phyloP scores from a whole-genome alignment of 2,888 invertebrate species.

The Sussaba pulchella region DNA sequence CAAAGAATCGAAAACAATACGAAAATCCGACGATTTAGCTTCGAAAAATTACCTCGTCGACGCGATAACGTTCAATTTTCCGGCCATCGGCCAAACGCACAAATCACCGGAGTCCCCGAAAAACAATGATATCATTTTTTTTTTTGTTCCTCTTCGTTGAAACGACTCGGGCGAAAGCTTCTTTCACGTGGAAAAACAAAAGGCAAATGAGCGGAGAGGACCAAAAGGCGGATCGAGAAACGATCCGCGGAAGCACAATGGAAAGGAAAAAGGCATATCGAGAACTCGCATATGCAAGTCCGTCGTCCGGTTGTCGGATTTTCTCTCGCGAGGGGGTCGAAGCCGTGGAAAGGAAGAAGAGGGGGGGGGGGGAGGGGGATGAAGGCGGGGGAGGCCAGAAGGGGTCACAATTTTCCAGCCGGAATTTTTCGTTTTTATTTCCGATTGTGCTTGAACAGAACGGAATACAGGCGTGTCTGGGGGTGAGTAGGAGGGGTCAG shows the following conservation, averaged over 20 bases:
- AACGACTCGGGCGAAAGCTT: neutral
- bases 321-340: constrained; percentile 14
- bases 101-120: neutral
- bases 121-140: constrained; percentile 1
- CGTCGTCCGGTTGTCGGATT: constrained; percentile 34
- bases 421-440: constrained; percentile 48
- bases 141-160: neutral
- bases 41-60: neutral
- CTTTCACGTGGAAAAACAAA: constrained; percentile 8
- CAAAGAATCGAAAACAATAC: neutral
- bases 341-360: too few species aligned
- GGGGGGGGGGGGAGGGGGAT: too few species aligned
- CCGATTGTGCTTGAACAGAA: constrained; percentile 12
- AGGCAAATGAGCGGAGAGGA: neutral
- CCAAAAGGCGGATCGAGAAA: too few species aligned
- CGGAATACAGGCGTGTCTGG: constrained; percentile 9
- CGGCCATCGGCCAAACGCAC: neutral
- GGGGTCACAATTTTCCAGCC: constrained; percentile 2
- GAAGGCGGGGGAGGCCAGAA: neutral
- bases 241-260: neutral
- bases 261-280: constrained; percentile 6
- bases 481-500: neutral
- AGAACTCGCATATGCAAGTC: constrained; percentile 3
- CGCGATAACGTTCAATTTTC: neutral
- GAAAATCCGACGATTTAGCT: too few species aligned